A percentile compares a stretch with the other conserved stretches of the same genome.
phyloP scores from a whole-genome alignment of 2,888 invertebrate genomes.

The Hypselothyrea guttata region DNA sequence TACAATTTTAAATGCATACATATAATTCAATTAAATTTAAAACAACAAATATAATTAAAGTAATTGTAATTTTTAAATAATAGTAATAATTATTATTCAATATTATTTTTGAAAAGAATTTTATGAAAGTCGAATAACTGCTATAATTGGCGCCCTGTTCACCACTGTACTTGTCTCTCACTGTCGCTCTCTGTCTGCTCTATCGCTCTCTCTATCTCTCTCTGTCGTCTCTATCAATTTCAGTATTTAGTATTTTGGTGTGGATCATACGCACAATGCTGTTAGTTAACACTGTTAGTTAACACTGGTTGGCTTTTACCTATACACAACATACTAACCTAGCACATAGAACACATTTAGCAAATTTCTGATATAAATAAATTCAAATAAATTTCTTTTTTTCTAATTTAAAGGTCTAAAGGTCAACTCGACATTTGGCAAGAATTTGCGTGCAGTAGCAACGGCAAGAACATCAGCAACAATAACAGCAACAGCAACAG shows the following conservation, averaged over 20 bases:
- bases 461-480: conserved; percentile 55
- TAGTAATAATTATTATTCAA: too few species aligned
- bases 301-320: conserved; percentile 29
- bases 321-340: conserved; percentile 17
- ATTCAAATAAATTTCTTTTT: neutral
- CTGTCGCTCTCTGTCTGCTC: conserved; percentile 22
- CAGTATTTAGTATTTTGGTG: conserved; percentile 19
- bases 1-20: too few species aligned
- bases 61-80: too few species aligned
- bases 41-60: too few species aligned
- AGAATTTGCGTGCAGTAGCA: conserved; percentile 75
- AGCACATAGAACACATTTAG: conserved; percentile 16
- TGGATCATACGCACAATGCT: conserved; percentile 18
- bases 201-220: neutral
- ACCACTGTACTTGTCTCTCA: conserved; percentile 27
- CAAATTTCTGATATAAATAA: neutral
- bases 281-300: conserved; percentile 6
- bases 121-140: neutral
- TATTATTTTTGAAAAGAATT: too few species aligned
- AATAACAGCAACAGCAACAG: conserved; percentile 40
- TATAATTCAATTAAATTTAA: too few species aligned
- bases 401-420: conserved; percentile 72
- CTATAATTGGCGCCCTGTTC: neutral
- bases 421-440: conserved; percentile 78
- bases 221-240: neutral